phyloP scores from a whole-genome alignment of 2,113 vertebrate species.

The Platanista minor region DNA sequence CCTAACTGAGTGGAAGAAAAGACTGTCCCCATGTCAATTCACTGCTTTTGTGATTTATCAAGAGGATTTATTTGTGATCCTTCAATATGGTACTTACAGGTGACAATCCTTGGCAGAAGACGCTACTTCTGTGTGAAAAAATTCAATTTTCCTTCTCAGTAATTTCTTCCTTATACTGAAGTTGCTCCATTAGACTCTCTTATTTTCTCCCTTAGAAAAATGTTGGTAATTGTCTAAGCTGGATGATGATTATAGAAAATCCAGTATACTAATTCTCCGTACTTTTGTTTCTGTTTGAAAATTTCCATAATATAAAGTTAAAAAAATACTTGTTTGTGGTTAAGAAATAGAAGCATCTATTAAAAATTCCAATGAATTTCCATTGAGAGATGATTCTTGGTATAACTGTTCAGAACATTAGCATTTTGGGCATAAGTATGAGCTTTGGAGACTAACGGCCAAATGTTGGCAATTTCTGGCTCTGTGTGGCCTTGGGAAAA shows the following conservation, averaged over 20 bases:
- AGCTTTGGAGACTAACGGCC: neutral
- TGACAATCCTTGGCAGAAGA: neutral
- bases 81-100: neutral
- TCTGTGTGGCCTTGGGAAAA: neutral
- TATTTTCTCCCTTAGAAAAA: neutral
- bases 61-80: neutral
- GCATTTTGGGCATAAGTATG: neutral
- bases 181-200: neutral
- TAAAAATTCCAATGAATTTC: neutral
- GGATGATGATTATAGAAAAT: neutral
- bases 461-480: neutral
- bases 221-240: neutral
- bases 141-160: neutral
- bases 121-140: neutral
- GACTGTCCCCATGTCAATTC: neutral
- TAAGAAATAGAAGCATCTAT: neutral
- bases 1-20: neutral
- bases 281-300: neutral
- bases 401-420: neutral
- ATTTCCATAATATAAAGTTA: neutral
- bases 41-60: neutral
- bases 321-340: neutral
- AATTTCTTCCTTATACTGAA: neutral
- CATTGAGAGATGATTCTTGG: neutral
- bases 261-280: neutral